Base-by-base conservation (phyloP, 2,888 invertebrate genomes). In the Branchellion lobata region DNA sequence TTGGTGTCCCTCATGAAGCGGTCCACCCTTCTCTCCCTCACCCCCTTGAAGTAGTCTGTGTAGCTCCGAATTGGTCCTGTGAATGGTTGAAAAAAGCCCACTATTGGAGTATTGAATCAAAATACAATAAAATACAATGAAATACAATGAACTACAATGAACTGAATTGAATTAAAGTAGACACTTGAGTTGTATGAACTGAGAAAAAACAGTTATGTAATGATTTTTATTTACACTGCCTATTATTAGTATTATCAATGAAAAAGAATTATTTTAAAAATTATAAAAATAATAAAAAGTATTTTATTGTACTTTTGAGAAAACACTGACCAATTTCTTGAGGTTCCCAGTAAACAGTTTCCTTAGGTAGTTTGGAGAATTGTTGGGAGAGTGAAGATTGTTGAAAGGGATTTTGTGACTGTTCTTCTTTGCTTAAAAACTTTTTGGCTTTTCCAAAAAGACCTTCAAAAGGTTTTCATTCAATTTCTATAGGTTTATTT, bases 1-100 rank as follows among this genome's bases (percentile, higher is more conserved):
- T 99, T 99, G 0, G 96, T 97, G 89, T 97, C 95, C 14, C 94
- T 92, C 0, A 95, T 94, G 86, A 93, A 93, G 84, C 94, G 91
- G 88, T 97, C 96, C 81, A 96, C 89, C 80, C 93, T 90, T 0
- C 90, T 89, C 84, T 91, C 91, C 82, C 93, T 88, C 80, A 89
- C 85, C 57, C 84, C 90, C 85, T 92, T 93, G 86, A 94, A 95
- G 85, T 91, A 91, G 72, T 92, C 92, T 5, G 92, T 92, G 83
- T 93, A 92, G 81, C 90, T 91, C 73, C 90, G 89, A 1, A 88
- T 90, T 68, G 89, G 88, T 82, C 94, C 91, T 87, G 36, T 40
- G 18, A 47, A 33, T 14, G n/a, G n/a, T 73, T 27, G 33, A n/a
- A n/a, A n/a, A n/a, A n/a, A n/a, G n/a, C n/a, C n/a, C n/a, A n/a